These are phyloP conservation scores for Operophtera brumata DNA, from an alignment of 2,888 invertebrate genomes.

Conservation along the genomic window DNA sequence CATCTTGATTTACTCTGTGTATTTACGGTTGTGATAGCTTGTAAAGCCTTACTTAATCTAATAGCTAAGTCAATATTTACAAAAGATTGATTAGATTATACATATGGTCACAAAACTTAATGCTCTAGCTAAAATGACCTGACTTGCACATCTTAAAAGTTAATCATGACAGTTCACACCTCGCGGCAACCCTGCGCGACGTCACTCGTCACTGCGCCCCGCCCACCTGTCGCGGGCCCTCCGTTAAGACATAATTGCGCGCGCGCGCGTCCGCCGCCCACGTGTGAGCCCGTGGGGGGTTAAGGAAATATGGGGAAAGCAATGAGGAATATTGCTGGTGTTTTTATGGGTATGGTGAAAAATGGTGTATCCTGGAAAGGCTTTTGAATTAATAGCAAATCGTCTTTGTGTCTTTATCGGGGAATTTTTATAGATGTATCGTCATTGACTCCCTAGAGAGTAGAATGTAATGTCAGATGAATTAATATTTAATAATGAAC, in stretches of 20 bases:
- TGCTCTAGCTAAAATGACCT: no score
- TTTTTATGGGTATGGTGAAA: conserved; percentile 15
- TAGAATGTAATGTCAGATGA: no score
- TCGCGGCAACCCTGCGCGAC: conserved; percentile 52
- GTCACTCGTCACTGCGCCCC: conserved; percentile 66
- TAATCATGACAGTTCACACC: conserved; percentile 8
- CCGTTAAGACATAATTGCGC: conserved; percentile 73
- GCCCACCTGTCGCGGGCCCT: conserved; percentile 75
- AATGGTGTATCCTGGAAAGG: conserved; percentile 1
- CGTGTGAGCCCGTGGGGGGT: conserved; percentile 57
- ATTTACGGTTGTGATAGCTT: no score
- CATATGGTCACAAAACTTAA: no score
- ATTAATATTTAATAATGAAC: no score
- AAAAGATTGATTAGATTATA: no score
- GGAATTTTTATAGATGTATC: no score
- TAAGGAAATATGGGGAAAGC: conserved; percentile 35
- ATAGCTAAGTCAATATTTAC: no score
- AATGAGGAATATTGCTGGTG: conserved; percentile 9
- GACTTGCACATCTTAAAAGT: background rate
- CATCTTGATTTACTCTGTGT: no score
- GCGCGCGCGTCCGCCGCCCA: conserved; percentile 59
- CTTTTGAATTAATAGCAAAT: background rate
- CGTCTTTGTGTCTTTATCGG: no score
- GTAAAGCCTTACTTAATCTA: no score
- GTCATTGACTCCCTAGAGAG: no score